Evolutionary conservation across 2,888 invertebrate genomes (phyloP).

Genomic region (Conchocele bisecta): DNA sequence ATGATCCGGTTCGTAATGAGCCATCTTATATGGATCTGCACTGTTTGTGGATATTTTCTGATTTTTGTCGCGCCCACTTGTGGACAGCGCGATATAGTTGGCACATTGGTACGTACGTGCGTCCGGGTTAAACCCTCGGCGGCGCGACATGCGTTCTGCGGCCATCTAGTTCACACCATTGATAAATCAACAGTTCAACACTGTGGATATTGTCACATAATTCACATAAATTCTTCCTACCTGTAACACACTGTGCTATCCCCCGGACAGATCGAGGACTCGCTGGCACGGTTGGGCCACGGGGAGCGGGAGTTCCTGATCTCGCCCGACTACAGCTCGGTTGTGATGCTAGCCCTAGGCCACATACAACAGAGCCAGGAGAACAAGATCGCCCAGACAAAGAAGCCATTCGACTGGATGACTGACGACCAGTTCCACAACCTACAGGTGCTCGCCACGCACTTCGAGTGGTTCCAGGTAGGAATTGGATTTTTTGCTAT

Average conservation of each 20-base stretch:
- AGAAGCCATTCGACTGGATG: slow-evolving; percentile 84
- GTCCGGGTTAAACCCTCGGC: too few relatives aligned
- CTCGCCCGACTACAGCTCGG: slow-evolving; percentile 80
- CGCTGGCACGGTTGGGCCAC: slow-evolving; percentile 72
- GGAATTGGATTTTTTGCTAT: too few relatives aligned
- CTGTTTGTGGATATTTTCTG: too few relatives aligned
- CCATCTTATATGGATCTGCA: too few relatives aligned
- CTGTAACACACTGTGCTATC: neutral
- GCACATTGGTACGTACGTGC: too few relatives aligned
- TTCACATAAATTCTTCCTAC: neutral
- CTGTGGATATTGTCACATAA: neutral
- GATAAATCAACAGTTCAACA: neutral
- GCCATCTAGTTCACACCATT: neutral
- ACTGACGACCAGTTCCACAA: slow-evolving; percentile 82
- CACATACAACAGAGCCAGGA: slow-evolving; percentile 68
- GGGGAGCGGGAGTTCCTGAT: slow-evolving; percentile 82
- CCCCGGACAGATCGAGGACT: slow-evolving; percentile 77
- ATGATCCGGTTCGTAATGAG: too few relatives aligned
- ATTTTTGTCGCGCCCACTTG: too few relatives aligned
- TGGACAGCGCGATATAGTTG: too few relatives aligned
- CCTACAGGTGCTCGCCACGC: slow-evolving; percentile 81
- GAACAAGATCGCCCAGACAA: slow-evolving; percentile 74
- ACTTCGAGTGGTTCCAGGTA: slow-evolving; percentile 82
- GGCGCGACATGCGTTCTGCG: too few relatives aligned
- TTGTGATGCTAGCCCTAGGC: slow-evolving; percentile 77